Percentiles rank a stretch among this genome's conserved stretches.
These are phyloP conservation scores for Chondrilla cf. caribensis DNA, from an alignment of 37 sponge, comb jelly and placozoan genomes.

Conservation along the genomic window DNA sequence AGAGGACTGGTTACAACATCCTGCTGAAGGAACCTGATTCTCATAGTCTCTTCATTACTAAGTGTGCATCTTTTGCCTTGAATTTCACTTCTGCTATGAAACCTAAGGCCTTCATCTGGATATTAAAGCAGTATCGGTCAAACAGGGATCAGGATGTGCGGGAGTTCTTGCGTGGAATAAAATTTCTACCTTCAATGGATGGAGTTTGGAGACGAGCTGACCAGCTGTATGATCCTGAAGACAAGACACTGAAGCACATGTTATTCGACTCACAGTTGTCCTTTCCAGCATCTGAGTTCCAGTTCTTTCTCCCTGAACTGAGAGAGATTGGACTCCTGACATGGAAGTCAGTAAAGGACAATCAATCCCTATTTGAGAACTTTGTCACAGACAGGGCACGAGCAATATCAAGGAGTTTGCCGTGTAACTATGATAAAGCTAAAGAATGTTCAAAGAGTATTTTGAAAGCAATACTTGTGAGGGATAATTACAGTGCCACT, in stretches of 20 bases:
- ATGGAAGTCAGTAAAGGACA: conserved; percentile 10
- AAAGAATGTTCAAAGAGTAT: background rate
- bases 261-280: conserved; percentile 20
- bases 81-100: background rate
- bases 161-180: background rate
- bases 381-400: conserved; percentile 23
- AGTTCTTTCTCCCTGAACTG: conserved; percentile 1
- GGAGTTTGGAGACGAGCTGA: background rate
- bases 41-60: conserved; percentile 6
- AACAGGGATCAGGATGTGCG: background rate
- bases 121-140: conserved; percentile 8
- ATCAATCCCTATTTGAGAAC: background rate
- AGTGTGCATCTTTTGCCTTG: conserved; percentile 30
- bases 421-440: background rate
- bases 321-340: conserved; percentile 30
- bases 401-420: background rate
- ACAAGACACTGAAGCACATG: conserved; percentile 26
- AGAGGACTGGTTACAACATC: background rate
- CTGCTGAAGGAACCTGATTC: conserved; percentile 14
- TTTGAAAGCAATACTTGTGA: background rate
- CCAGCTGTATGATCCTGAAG: conserved; percentile 39
- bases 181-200: conserved; percentile 11
- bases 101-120: conserved; percentile 34
- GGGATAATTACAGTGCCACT: background rate
- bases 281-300: conserved; percentile 27